These are phyloP conservation scores for Drosophila ustulata DNA, from an alignment of 2,888 invertebrate genomes.

Conservation along the genomic window DNA sequence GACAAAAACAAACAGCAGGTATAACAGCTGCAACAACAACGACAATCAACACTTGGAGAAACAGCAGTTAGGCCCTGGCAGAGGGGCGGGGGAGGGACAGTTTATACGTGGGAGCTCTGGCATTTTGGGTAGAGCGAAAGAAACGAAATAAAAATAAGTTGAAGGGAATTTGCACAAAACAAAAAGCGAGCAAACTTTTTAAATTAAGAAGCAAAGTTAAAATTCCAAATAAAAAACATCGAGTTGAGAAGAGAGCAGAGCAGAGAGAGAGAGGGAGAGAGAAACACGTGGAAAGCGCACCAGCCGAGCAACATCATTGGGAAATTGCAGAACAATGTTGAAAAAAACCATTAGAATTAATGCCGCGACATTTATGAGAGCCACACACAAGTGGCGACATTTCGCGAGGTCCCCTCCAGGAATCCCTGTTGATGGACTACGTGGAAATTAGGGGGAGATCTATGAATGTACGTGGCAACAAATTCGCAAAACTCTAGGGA, in stretches of 20 bases:
- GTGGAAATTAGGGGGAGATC: slow-evolving; percentile 18
- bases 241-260: not conserved
- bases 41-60: slow-evolving; percentile 55
- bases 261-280: not conserved
- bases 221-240: slow-evolving; percentile 58
- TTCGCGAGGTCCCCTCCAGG: slow-evolving; percentile 11
- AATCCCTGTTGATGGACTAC: slow-evolving; percentile 37
- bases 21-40: slow-evolving; percentile 49
- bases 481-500: not conserved
- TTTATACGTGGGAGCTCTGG: slow-evolving; percentile 42
- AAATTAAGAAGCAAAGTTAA: slow-evolving; percentile 79
- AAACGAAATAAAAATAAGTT: slow-evolving; percentile 60
- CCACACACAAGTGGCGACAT: slow-evolving; percentile 49
- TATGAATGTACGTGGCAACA: slow-evolving; percentile 16
- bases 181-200: slow-evolving; percentile 70
- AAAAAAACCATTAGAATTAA: slow-evolving; percentile 38
- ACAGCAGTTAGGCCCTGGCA: slow-evolving; percentile 2
- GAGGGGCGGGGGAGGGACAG: not conserved
- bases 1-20: slow-evolving; percentile 73
- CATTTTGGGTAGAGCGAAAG: slow-evolving; percentile 16
- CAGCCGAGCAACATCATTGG: slow-evolving; percentile 18
- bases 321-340: slow-evolving; percentile 41
- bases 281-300: not conserved
- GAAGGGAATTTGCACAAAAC: slow-evolving; percentile 64
- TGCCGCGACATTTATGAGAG: slow-evolving; percentile 67